phyloP scores from a whole-genome alignment of 1,140 invertebrate genomes.

The Meteorus sp. region DNA sequence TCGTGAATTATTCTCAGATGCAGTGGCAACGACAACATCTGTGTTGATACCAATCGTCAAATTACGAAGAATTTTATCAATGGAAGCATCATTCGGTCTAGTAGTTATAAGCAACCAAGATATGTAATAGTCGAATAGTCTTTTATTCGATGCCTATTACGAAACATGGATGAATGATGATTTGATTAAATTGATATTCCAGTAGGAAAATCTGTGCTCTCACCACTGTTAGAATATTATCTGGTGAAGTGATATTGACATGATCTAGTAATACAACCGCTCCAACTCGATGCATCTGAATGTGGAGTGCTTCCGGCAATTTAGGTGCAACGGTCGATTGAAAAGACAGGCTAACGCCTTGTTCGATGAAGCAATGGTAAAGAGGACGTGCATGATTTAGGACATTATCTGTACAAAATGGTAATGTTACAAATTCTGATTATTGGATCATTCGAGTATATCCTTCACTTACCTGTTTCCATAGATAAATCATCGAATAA shows the following conservation, averaged over 20 bases:
- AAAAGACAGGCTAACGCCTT: constrained; percentile 30
- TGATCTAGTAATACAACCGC: constrained; percentile 28
- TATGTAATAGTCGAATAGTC: constrained; percentile 32
- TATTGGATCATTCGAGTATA: too few relatives aligned
- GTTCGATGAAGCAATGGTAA: constrained; percentile 25
- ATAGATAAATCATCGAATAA: constrained; percentile 38
- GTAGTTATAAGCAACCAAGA: constrained; percentile 31
- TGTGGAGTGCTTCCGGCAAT: constrained; percentile 27
- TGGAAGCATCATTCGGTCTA: constrained; percentile 23
- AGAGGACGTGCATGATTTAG: constrained; percentile 29
- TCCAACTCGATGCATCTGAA: constrained; percentile 27
- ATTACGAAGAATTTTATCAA: constrained; percentile 28
- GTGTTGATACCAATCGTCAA: constrained; percentile 32
- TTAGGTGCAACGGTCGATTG: constrained; percentile 20
- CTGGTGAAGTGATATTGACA: constrained; percentile 28
- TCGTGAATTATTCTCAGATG: constrained; percentile 8
- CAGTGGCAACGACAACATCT: constrained; percentile 29
- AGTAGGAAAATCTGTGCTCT: too few relatives aligned
- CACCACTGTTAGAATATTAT: constrained; percentile 25
- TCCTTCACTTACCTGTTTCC: constrained; percentile 24
- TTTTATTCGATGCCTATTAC: constrained; percentile 29
- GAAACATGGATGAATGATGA: constrained; percentile 2
- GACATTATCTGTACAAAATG: constrained; percentile 27
- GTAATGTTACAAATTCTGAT: too few relatives aligned
- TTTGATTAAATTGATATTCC: background rate